Percentiles rank a stretch among this genome's conserved stretches.
Conservation (phyloP, 2,797 vertebrate species). For the Erithacus rubecula region DNA sequence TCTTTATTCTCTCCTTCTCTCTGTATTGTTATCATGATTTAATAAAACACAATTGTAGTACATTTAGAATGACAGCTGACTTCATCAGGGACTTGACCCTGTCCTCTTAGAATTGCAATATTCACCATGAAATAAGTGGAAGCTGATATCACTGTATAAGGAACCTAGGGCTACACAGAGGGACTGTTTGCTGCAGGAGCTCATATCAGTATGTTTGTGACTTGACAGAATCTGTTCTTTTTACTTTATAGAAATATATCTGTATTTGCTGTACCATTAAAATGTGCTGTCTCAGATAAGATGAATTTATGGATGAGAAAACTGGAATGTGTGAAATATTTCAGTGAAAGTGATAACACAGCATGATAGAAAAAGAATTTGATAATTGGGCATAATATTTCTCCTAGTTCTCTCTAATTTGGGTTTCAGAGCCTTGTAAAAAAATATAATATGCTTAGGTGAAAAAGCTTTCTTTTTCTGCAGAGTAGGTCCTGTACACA, state of each 20-base stretch:
- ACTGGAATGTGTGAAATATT: background rate
- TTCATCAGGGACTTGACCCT: background rate
- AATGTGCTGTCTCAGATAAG: background rate
- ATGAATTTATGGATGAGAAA: background rate
- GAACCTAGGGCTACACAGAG: background rate
- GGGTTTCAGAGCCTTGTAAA: constrained; percentile 24
- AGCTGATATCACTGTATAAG: background rate
- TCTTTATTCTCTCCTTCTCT: background rate
- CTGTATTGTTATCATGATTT: background rate
- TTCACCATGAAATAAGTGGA: background rate
- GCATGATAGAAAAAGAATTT: background rate
- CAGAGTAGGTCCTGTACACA: background rate
- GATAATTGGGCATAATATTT: constrained; percentile 42
- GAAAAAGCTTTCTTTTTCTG: constrained; percentile 43
- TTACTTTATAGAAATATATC: background rate
- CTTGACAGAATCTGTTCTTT: background rate
- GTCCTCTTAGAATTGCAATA: background rate
- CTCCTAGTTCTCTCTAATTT: constrained; percentile 35
- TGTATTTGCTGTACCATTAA: background rate
- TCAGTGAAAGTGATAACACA: background rate
- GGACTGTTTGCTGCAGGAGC: background rate
- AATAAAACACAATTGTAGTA: background rate
- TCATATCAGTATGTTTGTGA: background rate
- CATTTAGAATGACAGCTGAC: background rate
- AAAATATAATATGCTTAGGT: constrained; percentile 34